These are phyloP conservation scores for Scaptomyza cyrtandrae DNA, from an alignment of 2,888 invertebrate genomes.

Conservation along the genomic window DNA sequence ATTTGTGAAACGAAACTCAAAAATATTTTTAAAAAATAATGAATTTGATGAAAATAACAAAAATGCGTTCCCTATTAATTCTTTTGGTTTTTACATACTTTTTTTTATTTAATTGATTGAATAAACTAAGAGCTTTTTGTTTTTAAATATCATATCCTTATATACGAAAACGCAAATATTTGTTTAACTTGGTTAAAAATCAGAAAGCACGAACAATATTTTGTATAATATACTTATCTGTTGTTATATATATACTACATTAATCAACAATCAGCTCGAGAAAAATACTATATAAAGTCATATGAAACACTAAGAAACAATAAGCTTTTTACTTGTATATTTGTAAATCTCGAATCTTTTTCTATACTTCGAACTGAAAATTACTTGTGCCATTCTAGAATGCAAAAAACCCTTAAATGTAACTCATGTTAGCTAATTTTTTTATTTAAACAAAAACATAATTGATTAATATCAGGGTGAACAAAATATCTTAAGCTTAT, in stretches of 20 bases:
- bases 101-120: too few relatives aligned
- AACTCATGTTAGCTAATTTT: slow-evolving; percentile 2
- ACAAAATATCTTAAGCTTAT: background rate
- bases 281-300: slow-evolving; percentile 21
- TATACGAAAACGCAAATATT: slow-evolving; percentile 6
- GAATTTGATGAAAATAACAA: too few relatives aligned
- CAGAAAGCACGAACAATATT: slow-evolving; percentile 31
- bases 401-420: slow-evolving; percentile 11
- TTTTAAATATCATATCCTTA: background rate
- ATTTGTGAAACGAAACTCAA: too few relatives aligned
- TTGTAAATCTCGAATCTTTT: slow-evolving; percentile 7
- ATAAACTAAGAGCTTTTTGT: background rate
- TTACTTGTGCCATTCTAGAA: slow-evolving; percentile 46
- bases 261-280: slow-evolving; percentile 2
- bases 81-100: too few relatives aligned
- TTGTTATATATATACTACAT: background rate
- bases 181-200: slow-evolving; percentile 34
- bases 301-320: too few relatives aligned
- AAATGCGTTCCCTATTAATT: too few relatives aligned
- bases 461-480: slow-evolving; percentile 10
- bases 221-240: slow-evolving; percentile 3
- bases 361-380: slow-evolving; percentile 45
- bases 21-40: too few relatives aligned
- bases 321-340: slow-evolving; percentile 21
- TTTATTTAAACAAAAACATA: background rate